These are phyloP conservation scores for Physocephala rufipes DNA, from an alignment of 2,888 invertebrate genomes.

Conservation along the genomic window DNA sequence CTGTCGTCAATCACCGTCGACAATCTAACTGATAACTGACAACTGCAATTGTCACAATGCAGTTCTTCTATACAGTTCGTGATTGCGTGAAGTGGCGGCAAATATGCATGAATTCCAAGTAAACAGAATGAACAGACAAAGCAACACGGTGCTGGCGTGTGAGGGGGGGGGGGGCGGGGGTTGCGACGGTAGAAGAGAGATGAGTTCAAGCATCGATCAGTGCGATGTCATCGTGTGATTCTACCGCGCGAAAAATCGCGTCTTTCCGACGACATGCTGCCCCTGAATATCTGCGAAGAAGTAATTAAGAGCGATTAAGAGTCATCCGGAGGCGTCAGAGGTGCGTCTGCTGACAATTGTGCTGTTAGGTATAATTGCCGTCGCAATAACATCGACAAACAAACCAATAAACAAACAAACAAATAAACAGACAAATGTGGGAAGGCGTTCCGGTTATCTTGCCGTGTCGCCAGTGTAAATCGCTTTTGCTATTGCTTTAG, in stretches of 20 bases:
- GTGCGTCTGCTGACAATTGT: neutral
- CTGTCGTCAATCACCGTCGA: neutral
- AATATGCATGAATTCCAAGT: constrained; percentile 32
- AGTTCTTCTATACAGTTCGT: too few species aligned
- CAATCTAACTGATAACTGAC: constrained; percentile 12
- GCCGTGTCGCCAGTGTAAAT: neutral
- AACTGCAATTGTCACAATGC: neutral
- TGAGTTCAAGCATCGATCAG: constrained; percentile 26
- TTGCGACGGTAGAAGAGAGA: neutral
- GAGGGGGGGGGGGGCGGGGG: too few species aligned
- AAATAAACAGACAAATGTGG: too few species aligned
- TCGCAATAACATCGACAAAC: too few species aligned
- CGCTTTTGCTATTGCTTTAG: too few species aligned
- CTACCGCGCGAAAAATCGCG: constrained; percentile 22
- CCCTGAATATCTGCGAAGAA: constrained; percentile 16
- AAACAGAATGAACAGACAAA: too few species aligned
- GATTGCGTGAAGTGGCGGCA: constrained; percentile 15
- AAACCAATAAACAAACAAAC: too few species aligned
- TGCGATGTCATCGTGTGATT: constrained; percentile 24
- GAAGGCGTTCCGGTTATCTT: neutral
- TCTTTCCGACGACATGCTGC: neutral
- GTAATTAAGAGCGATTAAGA: constrained; percentile 36
- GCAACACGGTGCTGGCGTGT: too few species aligned
- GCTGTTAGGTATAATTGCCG: neutral
- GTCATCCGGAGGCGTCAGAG: constrained; percentile 29